Evolutionary conservation across 2,797 vertebrate genomes (phyloP).

Genomic region (Xenentodon cancila): DNA sequence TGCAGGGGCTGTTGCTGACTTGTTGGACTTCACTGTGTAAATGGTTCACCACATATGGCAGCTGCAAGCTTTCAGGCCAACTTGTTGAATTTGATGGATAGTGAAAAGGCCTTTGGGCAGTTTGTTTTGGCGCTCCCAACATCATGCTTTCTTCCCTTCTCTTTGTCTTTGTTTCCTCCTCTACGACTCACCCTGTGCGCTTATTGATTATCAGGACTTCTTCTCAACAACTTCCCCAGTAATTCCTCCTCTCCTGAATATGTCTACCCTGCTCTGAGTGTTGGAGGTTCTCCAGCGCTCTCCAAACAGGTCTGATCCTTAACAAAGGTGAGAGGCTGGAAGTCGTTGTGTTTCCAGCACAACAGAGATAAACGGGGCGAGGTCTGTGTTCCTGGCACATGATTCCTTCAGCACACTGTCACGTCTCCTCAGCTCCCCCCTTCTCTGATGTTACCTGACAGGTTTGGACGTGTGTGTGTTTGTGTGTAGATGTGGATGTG

Average conservation of each 20-base stretch:
- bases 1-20: constrained; percentile 53
- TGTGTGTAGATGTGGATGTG: constrained; percentile 30
- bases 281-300: constrained; percentile 68
- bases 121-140: constrained; percentile 49
- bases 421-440: constrained; percentile 67
- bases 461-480: constrained; percentile 54
- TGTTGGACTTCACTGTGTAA: constrained; percentile 56
- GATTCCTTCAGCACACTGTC: constrained; percentile 71
- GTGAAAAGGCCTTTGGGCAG: constrained; percentile 74
- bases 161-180: constrained; percentile 48
- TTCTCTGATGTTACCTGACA: constrained; percentile 76
- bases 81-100: constrained; percentile 77
- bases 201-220: constrained; percentile 72
- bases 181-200: constrained; percentile 29
- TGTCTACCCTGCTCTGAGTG: constrained; percentile 41
- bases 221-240: constrained; percentile 36
- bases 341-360: constrained; percentile 60
- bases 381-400: constrained; percentile 69
- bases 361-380: constrained; percentile 62
- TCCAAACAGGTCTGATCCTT: constrained; percentile 57
- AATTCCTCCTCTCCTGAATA: constrained; percentile 39
- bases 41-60: constrained; percentile 65
- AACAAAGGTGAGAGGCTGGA: constrained; percentile 60
- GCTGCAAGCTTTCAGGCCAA: constrained; percentile 64
- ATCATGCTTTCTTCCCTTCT: constrained; percentile 31